Conservation (phyloP, 2,797 vertebrate species). For the Naso thynnoides region DNA sequence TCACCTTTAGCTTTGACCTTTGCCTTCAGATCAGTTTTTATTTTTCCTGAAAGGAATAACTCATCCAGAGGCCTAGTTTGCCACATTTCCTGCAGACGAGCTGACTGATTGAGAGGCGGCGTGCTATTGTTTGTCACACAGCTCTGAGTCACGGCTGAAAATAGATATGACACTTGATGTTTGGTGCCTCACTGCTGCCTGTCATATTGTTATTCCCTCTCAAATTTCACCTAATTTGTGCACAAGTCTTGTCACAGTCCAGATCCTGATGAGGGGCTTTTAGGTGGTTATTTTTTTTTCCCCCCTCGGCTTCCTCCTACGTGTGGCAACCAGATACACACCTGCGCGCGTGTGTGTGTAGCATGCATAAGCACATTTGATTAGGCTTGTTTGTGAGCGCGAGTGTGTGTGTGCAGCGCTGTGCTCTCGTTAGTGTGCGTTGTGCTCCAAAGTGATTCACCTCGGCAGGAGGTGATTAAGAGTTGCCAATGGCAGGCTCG, state of each 20-base stretch:
- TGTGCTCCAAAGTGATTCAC: constrained; percentile 70
- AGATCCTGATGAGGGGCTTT: constrained; percentile 80
- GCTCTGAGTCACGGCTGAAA: constrained; percentile 79
- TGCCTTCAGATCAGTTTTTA: constrained; percentile 60
- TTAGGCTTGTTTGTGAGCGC: constrained; percentile 74
- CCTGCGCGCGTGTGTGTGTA: constrained; percentile 60
- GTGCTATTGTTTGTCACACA: constrained; percentile 81
- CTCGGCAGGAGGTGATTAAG: constrained; percentile 79
- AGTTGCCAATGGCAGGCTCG: constrained; percentile 80
- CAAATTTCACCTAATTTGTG: constrained; percentile 84
- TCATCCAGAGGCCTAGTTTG: constrained; percentile 63
- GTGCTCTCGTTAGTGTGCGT: constrained; percentile 2
- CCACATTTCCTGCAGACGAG: constrained; percentile 62
- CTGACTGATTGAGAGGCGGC: constrained; percentile 80
- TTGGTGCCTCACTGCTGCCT: constrained; percentile 78
- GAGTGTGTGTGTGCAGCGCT: constrained; percentile 41
- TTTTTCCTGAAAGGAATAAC: constrained; percentile 62
- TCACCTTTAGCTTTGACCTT: constrained; percentile 61
- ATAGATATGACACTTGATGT: constrained; percentile 83
- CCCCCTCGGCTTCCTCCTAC: constrained; percentile 37
- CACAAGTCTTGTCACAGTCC: constrained; percentile 83
- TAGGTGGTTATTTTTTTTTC: constrained; percentile 65
- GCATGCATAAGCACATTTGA: constrained; percentile 71
- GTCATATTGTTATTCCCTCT: constrained; percentile 83
- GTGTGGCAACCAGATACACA: constrained; percentile 63